A percentile compares a stretch with the other conserved stretches of the same genome.
These are phyloP conservation scores for Halcyon malimbica DNA, from an alignment of 2,113 vertebrate genomes.

Conservation along the genomic window DNA sequence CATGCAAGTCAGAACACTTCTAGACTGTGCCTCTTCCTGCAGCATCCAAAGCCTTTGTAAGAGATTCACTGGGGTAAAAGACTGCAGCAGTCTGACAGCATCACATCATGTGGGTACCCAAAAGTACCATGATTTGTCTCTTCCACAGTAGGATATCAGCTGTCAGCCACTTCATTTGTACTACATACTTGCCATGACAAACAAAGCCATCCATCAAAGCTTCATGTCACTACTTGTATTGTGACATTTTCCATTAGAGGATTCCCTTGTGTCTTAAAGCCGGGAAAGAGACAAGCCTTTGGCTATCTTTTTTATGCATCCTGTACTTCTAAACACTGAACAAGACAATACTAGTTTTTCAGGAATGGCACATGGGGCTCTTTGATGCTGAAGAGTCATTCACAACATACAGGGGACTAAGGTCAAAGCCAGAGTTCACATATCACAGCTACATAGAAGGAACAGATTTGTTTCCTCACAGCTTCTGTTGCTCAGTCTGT, in stretches of 20 bases:
- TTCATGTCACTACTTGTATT: not conserved
- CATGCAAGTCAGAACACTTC: not conserved
- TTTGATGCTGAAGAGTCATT: not conserved
- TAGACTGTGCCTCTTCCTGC: not conserved
- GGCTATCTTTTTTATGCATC: conserved; percentile 35
- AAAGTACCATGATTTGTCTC: not conserved
- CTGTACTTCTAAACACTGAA: not conserved
- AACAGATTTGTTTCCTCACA: rapidly evolving
- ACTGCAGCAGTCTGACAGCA: not conserved
- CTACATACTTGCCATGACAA: not conserved
- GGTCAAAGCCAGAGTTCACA: not conserved
- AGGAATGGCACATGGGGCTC: not conserved
- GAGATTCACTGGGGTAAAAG: not conserved
- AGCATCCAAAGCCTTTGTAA: not conserved
- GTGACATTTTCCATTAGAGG: not conserved
- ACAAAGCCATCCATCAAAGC: not conserved
- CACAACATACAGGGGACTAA: not conserved
- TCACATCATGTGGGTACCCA: rapidly evolving
- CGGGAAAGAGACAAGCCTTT: not conserved
- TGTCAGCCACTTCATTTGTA: not conserved
- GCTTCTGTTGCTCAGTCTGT: not conserved
- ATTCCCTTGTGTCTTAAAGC: not conserved
- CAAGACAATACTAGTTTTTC: not conserved
- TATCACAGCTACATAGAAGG: not conserved
- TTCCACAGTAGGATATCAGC: not conserved